Base-by-base conservation (phyloP, 2,888 invertebrate genomes). In the Meiosimyza platycephala region DNA sequence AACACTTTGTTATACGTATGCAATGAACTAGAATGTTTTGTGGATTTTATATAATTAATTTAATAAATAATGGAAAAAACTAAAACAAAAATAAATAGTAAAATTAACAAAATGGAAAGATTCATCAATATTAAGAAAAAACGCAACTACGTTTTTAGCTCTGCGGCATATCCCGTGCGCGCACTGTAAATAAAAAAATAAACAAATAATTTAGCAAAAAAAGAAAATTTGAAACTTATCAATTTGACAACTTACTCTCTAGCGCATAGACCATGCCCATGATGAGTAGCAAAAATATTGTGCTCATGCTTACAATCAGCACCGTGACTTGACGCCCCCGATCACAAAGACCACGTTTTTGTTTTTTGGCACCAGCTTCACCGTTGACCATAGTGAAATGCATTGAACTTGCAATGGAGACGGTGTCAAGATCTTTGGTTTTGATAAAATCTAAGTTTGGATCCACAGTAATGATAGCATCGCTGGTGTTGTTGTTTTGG, bases 381-480 rank as follows among this genome's bases (percentile, higher is more conserved):
- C 93, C 93, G 84, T 95, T 95, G 75, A 95, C 93, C 71, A 95
- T 93, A 13, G 95, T 95, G 85, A 95, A 95, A 87, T 95, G 95
- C 83, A 93, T 95, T 75, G 95, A 95, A 88, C 95, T 95, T 69
- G 94, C 95, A 74, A 94, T 89, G 54, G 95, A 95, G 73, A 90
- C 90, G 67, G 91, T 90, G 85, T 95, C 95, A 88, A 88, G 80
- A 89, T 89, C 84, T 90, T 90, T 79, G 88, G 87, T 80, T 84
- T 80, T 81, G 74, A 84, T 78, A 71, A 85, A 85, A 79, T 85
- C 80, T 78, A 86, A 80, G 81, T 86, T 86, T 73, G 85, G 85
- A 81, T 85, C 85, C 71, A 87, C 85, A 69, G 81, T 76, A 68
- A 87, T 84, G 1, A 85, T 80, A 16, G 84, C 80, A 77, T 85